Conservation (phyloP, 2,113 vertebrate genomes). For the Paralichthys olivaceus region DNA sequence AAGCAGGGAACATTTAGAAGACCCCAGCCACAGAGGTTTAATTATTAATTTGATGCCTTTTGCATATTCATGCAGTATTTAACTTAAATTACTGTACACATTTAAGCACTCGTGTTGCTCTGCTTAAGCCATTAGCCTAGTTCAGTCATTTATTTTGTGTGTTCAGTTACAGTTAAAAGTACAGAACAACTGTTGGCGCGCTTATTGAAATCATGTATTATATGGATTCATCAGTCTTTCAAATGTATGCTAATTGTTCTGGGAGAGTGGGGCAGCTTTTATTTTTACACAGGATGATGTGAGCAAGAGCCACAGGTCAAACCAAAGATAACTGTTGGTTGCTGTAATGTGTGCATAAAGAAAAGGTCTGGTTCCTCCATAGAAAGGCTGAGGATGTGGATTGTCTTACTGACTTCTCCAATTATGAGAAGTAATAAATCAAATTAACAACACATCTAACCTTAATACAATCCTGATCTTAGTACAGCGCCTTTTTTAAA, state of each 20-base stretch:
- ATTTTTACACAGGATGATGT: not conserved
- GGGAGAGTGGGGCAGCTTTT: not conserved
- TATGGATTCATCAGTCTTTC: not conserved
- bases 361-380: not conserved
- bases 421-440: not conserved
- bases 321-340: not conserved
- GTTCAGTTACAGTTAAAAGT: constrained; percentile 20
- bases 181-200: constrained; percentile 4
- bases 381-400: not conserved
- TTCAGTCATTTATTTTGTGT: constrained; percentile 31
- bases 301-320: not conserved
- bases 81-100: constrained; percentile 23
- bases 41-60: constrained; percentile 43
- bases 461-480: not conserved
- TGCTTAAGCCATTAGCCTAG: constrained; percentile 34
- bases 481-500: not conserved
- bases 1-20: constrained; percentile 18
- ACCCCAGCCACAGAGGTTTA: constrained; percentile 13
- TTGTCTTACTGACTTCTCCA: not conserved
- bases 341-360: not conserved
- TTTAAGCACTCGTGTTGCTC: constrained; percentile 27
- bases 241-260: not conserved
- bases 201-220: not conserved
- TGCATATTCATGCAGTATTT: constrained; percentile 44
- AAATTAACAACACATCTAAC: not conserved